Conservation (phyloP, 2,888 invertebrate genomes). For the Steinernema scapterisci region DNA sequence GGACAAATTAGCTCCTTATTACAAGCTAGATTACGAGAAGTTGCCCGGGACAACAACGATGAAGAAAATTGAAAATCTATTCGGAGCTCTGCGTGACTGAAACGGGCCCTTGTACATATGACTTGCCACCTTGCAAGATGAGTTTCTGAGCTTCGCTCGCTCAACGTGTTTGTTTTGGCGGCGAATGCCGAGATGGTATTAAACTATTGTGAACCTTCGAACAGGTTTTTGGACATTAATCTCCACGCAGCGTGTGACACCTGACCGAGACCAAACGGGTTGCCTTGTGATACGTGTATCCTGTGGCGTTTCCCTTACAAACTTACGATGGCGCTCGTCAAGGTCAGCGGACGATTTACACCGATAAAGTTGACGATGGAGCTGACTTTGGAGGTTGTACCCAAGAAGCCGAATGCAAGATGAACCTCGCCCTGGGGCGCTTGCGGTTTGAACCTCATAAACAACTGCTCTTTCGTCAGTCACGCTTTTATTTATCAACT, state of each 20-base stretch:
- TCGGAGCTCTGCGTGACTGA: constrained; percentile 44
- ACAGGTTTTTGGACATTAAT: constrained; percentile 17
- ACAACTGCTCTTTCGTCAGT: too few relatives aligned
- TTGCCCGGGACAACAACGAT: constrained; percentile 56
- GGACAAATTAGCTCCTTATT: constrained; percentile 39
- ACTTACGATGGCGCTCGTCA: too few relatives aligned
- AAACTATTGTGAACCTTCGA: constrained; percentile 14
- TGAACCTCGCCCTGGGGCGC: too few relatives aligned
- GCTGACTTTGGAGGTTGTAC: too few relatives aligned
- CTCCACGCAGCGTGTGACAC: neutral
- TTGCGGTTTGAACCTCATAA: too few relatives aligned
- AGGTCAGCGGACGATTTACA: too few relatives aligned
- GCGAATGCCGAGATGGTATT: neutral
- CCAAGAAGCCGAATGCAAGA: too few relatives aligned
- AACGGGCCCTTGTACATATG: constrained; percentile 18
- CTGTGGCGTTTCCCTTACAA: too few relatives aligned
- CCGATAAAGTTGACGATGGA: too few relatives aligned
- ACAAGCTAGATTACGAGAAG: constrained; percentile 47
- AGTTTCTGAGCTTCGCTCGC: too few relatives aligned
- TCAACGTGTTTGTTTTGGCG: neutral
- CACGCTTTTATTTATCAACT: too few relatives aligned
- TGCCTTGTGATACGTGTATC: neutral
- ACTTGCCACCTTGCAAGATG: too few relatives aligned
- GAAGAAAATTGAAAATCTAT: constrained; percentile 58
- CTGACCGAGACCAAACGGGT: constrained; percentile 23